These are phyloP conservation scores for Centropyge bicolor DNA, from an alignment of 2,797 vertebrate species.

Conservation along the genomic window DNA sequence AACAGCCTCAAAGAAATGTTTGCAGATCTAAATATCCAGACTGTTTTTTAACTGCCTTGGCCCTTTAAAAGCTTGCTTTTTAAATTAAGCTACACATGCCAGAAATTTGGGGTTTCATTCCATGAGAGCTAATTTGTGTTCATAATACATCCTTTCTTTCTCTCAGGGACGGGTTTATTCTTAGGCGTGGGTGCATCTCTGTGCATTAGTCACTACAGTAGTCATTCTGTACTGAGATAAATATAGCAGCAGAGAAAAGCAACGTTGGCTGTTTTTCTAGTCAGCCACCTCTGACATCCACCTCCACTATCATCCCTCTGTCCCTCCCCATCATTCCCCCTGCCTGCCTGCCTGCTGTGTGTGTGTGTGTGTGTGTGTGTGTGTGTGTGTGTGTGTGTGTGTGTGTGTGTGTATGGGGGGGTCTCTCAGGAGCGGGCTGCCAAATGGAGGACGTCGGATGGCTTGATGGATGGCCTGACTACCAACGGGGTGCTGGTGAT, in stretches of 20 bases:
- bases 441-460: conserved; percentile 92
- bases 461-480: conserved; percentile 92
- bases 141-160: conserved; percentile 6
- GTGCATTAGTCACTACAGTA: conserved; percentile 53
- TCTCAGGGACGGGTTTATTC: conserved; percentile 41
- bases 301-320: conserved; percentile 35
- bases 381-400: conserved; percentile 41
- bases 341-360: conserved; percentile 22
- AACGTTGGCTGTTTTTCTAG: conserved; percentile 48
- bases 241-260: conserved; percentile 61
- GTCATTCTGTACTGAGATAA: conserved; percentile 53
- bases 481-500: conserved; percentile 93
- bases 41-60: not conserved
- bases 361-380: too few species aligned
- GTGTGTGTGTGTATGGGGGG: conserved; percentile 6
- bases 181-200: conserved; percentile 45
- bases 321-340: conserved; percentile 14
- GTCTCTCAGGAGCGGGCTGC: conserved; percentile 88
- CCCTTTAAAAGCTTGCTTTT: not conserved
- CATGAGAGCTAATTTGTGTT: conserved; percentile 25
- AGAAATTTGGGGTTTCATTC: conserved; percentile 23
- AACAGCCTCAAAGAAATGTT: not conserved
- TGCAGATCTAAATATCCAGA: not conserved
- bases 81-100: conserved; percentile 1
- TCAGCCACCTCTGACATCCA: conserved; percentile 47